Evolutionary conservation across 1,140 invertebrate species (phyloP), one percentile per base, ranked within the genome.

Genomic region (Charaxes varanes): DNA sequence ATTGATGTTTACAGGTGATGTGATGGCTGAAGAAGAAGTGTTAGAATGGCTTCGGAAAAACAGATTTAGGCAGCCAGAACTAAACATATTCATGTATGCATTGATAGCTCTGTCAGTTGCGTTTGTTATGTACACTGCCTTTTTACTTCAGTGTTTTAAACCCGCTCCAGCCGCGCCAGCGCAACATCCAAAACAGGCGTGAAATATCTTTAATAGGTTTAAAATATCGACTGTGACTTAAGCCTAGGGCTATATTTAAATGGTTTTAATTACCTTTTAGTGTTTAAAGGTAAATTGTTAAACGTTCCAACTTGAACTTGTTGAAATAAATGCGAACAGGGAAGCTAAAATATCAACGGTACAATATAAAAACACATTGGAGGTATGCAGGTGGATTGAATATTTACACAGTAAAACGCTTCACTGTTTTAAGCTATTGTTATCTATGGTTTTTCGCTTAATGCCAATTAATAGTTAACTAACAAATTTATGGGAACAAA

Each of bases 81-180:
- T 98, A 8, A 97, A 96, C 63, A 89, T 97, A 41, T 97, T 97
- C 69, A 97, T 97, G 95, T 97, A 97, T 69, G 94, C 93, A 33
- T 85, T 97, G 53, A 91, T 94, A 57, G 94, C 93, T 0, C 90
- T 97, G 38, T 91, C 92, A 30, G 83, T 94, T 46, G 90, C 93
- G 13, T 97, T 97, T 62, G 87, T 96, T 2, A 86, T 96, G 68
- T 97, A 97, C 74, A 97, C 96, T 1, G 90, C 93, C 6, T 96
- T 97, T 74, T 83, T 97, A 10, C 84, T 97, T 19, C 94, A 96
- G 67, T 97, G 94, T 78, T 95, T 97, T 70, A 91, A 92, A 57
- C 85, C 90, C 13, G 81, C 88, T 28, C 83, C 86, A 13, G 62
- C 83, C 10, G 81, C 89, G 15, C 76, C 86, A 2, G 53, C 87